phyloP scores from a whole-genome alignment of 2,888 invertebrate species.

The Nemapogon koenigi region DNA sequence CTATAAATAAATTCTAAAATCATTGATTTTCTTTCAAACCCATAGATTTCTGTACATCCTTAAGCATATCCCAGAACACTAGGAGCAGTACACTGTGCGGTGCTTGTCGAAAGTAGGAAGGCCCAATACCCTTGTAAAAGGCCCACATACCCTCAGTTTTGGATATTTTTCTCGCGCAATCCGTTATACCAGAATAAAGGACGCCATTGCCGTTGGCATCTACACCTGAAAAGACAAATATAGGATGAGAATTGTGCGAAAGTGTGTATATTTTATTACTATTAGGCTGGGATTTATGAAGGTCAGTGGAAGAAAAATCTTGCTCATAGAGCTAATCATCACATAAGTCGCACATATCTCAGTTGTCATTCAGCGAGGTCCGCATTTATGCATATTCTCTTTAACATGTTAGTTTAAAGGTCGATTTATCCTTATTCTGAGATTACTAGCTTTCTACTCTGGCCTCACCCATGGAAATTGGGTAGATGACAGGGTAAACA shows the following conservation, averaged over 20 bases:
- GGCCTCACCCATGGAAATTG: too few species aligned
- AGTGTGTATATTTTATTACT: too few species aligned
- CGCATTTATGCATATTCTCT: too few species aligned
- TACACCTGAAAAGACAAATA: slow-evolving; percentile 51
- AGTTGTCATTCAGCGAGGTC: too few species aligned
- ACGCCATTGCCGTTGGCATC: slow-evolving; percentile 71
- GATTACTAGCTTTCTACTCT: too few species aligned
- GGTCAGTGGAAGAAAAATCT: too few species aligned
- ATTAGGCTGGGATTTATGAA: too few species aligned
- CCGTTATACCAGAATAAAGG: slow-evolving; percentile 74
- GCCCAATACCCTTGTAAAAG: slow-evolving; percentile 91
- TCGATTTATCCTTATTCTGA: not conserved
- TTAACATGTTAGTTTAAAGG: not conserved
- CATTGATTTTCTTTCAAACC: slow-evolving; percentile 17
- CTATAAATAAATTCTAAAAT: not conserved
- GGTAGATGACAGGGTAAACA: too few species aligned
- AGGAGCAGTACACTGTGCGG: slow-evolving; percentile 90
- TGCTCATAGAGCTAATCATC: too few species aligned
- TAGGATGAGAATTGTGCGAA: too few species aligned
- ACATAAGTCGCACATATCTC: too few species aligned
- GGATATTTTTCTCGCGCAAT: slow-evolving; percentile 80
- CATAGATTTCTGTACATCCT: slow-evolving; percentile 42
- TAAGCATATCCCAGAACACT: slow-evolving; percentile 86
- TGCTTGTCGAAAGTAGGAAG: slow-evolving; percentile 88
- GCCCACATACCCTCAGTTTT: slow-evolving; percentile 80